A percentile compares a stretch with the other conserved stretches of the same genome.
phyloP scores from a whole-genome alignment of 1,140 invertebrate genomes.

The Pantala flavescens region DNA sequence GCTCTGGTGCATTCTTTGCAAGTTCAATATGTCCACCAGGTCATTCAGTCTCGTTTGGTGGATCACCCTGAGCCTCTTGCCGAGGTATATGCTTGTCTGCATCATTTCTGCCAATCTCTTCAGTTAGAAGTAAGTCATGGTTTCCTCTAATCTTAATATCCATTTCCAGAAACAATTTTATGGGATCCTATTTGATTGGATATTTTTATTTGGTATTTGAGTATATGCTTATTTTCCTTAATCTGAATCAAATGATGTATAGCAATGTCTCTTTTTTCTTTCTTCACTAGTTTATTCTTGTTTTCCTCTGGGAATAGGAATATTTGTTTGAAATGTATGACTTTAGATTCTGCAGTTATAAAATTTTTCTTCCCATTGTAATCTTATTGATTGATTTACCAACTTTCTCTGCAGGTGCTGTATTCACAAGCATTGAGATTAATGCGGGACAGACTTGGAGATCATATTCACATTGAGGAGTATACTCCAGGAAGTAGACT shows the following conservation, averaged over 20 bases:
- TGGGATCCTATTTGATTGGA: background rate
- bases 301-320: too few relatives aligned
- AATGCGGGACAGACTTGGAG: constrained; percentile 76
- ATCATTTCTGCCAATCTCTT: constrained; percentile 90
- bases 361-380: too few relatives aligned
- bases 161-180: background rate
- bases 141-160: background rate
- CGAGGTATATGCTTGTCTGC: constrained; percentile 66
- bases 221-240: too few relatives aligned
- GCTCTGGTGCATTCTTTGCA: constrained; percentile 85
- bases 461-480: constrained; percentile 85
- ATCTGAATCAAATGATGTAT: too few relatives aligned
- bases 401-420: constrained; percentile 43
- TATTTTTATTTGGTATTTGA: too few relatives aligned
- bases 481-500: constrained; percentile 81
- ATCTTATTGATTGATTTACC: too few relatives aligned
- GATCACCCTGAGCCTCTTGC: constrained; percentile 67
- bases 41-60: constrained; percentile 76
- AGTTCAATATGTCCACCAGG: constrained; percentile 83
- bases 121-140: constrained; percentile 62
- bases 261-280: too few relatives aligned
- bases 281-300: too few relatives aligned
- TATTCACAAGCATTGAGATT: constrained; percentile 87
- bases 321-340: too few relatives aligned
- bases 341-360: too few relatives aligned